Evolutionary conservation across 2,888 invertebrate genomes (phyloP), one percentile per base, ranked within the genome.

Genomic region (Taenaris catops): DNA sequence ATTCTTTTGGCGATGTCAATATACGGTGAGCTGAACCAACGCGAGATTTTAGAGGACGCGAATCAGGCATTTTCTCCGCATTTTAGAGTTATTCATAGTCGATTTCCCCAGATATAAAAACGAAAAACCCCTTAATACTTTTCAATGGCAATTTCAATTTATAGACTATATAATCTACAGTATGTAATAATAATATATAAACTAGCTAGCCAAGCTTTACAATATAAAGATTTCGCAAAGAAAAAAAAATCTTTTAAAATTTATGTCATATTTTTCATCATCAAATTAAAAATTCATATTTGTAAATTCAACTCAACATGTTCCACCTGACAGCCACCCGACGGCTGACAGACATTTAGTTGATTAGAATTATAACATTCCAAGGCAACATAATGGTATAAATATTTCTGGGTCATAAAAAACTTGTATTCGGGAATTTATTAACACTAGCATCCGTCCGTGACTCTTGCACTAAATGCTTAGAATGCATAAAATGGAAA

Each of bases 391-490:
- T 33, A 33, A 43, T 43, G 38, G 28, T 38, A 41, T 43, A 36
- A 49, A 49, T 46, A 49, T 44, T 46, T 47, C 28, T 35, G 29
- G 38, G 42, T 39, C 34, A 31, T 39, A 32, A 46, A 47, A n/a
- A 46, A 46, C 59, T 41, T 65, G 62, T 61, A 70, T 76, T 63
- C 63, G 58, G 63, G 63, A 72, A 62, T 10, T 25, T 16, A 8
- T 25, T 25, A 8, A 8, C 14, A 7, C 19, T 25, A 8, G 10
- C 11, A 7, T 20, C 3, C 8, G 6, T n/a, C 8, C 21, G 4
- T 7, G 24, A 7, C 4, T 24, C 4, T 24, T 10, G 2, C 8
- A 1, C 6, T 24, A 8, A 24, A 5, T 11, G n/a, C 8, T 31
- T 21, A 6, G 10, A 5, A 29, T 21, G 4, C 4, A 17, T 17